Evolutionary conservation across 2,888 invertebrate genomes (phyloP).

Genomic region (Leptopterna dolabrata): DNA sequence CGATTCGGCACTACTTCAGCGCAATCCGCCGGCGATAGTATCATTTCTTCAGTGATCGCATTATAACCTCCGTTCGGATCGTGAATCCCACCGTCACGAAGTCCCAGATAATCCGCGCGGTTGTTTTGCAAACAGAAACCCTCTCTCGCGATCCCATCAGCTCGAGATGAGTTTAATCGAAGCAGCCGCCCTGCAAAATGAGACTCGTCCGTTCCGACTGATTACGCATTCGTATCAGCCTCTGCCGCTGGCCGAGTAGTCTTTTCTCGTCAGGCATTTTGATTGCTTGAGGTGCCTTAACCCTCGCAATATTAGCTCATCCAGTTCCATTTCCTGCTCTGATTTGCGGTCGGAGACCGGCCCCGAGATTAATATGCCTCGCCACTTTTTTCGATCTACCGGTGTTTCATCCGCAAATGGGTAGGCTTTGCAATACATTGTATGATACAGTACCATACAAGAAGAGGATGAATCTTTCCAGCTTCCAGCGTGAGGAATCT

Average conservation of each 20-base stretch:
- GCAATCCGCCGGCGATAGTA: too few relatives aligned
- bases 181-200: not conserved
- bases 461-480: too few relatives aligned
- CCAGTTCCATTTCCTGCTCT: not conserved
- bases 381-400: too few relatives aligned
- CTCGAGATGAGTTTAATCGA: not conserved
- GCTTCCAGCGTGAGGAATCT: too few relatives aligned
- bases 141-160: not conserved
- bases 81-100: too few relatives aligned
- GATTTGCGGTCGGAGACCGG: not conserved
- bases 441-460: too few relatives aligned
- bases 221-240: not conserved
- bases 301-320: not conserved
- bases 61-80: too few relatives aligned
- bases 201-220: not conserved
- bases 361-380: not conserved
- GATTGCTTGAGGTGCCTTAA: not conserved
- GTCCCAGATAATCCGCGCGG: not conserved
- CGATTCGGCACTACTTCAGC: too few relatives aligned
- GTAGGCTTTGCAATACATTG: too few relatives aligned
- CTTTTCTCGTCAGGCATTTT: not conserved
- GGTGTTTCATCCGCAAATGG: too few relatives aligned
- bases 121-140: not conserved
- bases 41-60: too few relatives aligned
- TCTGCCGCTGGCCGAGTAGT: not conserved